Base-by-base conservation (phyloP, 2,888 invertebrate species). In the Archaeoteleia sp. region DNA sequence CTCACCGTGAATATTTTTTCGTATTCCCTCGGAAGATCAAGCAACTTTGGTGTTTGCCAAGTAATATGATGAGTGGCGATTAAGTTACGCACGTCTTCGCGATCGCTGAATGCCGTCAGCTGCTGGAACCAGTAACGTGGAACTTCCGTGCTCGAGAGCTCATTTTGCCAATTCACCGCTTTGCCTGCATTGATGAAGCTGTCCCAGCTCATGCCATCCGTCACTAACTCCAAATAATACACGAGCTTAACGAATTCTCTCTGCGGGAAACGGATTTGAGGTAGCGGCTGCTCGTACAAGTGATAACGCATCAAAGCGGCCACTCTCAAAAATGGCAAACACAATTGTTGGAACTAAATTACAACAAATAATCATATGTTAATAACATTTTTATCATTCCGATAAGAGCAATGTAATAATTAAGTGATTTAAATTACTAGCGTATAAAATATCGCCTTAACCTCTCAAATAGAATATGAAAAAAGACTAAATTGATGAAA, bases 1-100 rank as follows among this genome's bases (percentile, higher is more conserved):
- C 84, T 82, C 84, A 92, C 91, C 85, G 94, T 93, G 85, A 96
- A 96, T 69, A 96, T 90, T 77, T 93, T 92, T 87, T 98, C 97
- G 87, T 97, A 98, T 83, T 95, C 93, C 65, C 92, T 89, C 48
- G 98, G 97, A 85, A 98, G 88, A 69, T 90, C 89, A 62, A 98
- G 90, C 73, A 98, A 88, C 74, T 91, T 89, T 12, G 98, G 97
- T 77, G 91, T 91, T 77, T 90, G 88, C 95, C 95, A 96, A 74
- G 89, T 86, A 72, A 91, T 89, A 84, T 94, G 94, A 83, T 93
- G 92, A 79, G 91, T 89, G 46, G 90, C 88, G 46, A 94, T 88
- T 74, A 94, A 88, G n/a, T n/a, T n/a, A n/a, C 92, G 88, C 8
- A 92, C 89, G n/a, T 89, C 88, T 10, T 88, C 86, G 55, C 87